A percentile compares a stretch with the other conserved stretches of the same genome.
Evolutionary conservation across 2,113 vertebrate species (phyloP).

Genomic region (Ctenodactylus gundi): DNA sequence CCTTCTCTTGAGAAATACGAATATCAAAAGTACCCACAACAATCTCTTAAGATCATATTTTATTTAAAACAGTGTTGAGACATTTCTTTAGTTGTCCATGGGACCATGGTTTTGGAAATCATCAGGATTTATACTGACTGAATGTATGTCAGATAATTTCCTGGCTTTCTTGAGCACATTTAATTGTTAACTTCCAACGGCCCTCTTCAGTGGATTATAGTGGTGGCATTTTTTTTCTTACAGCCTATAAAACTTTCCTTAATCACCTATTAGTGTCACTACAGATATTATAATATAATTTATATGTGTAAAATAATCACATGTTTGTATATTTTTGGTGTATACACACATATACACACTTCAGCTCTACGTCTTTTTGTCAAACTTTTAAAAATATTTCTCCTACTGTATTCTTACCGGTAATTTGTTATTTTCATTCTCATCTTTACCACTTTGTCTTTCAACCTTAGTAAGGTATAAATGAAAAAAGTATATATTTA

Average conservation of each 20-base stretch:
- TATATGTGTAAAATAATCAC: not conserved
- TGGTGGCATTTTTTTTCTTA: not conserved
- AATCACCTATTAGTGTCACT: not conserved
- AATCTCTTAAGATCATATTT: not conserved
- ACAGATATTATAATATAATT: not conserved
- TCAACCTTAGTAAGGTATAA: not conserved
- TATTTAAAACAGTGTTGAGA: not conserved
- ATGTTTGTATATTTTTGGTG: not conserved
- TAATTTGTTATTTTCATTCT: not conserved
- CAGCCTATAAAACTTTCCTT: not conserved
- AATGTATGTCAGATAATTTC: not conserved
- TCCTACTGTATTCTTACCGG: not conserved
- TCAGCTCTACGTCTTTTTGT: not conserved
- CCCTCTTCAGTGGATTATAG: not conserved
- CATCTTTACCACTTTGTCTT: not conserved
- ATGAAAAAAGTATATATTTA: too few species aligned
- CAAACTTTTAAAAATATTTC: not conserved
- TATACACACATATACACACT: too few species aligned
- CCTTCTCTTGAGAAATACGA: not conserved
- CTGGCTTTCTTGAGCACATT: not conserved
- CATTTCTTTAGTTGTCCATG: not conserved
- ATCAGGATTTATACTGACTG: not conserved
- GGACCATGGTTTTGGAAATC: not conserved
- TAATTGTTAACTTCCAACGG: not conserved
- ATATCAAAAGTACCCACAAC: not conserved